Evolutionary conservation across 2,113 vertebrate species (phyloP).

Genomic region (Muntiacus muntjak): DNA sequence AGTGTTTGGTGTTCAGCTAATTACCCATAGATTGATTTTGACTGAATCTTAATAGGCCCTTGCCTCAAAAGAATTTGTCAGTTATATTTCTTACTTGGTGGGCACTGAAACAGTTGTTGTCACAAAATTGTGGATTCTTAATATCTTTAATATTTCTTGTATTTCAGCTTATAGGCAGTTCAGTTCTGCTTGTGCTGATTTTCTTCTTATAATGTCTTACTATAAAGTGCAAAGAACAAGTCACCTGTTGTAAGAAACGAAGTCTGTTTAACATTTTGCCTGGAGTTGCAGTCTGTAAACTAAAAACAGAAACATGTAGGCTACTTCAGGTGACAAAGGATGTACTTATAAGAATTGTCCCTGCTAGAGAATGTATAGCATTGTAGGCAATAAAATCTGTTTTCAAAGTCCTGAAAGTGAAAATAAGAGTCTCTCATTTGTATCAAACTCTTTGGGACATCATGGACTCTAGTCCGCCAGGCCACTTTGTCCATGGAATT

Average conservation of each 20-base stretch:
- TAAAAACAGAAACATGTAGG: background rate
- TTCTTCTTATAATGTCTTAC: background rate
- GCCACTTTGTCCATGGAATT: background rate
- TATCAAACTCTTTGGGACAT: background rate
- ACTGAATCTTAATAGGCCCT: background rate
- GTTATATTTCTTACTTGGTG: background rate
- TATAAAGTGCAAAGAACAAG: background rate
- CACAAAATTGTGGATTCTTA: background rate
- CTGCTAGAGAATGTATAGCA: background rate
- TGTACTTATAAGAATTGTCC: background rate
- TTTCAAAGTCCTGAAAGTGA: background rate
- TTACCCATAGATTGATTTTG: background rate
- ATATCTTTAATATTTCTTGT: background rate
- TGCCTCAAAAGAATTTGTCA: background rate
- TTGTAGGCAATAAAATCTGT: background rate
- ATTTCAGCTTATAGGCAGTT: background rate
- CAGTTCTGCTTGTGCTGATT: background rate
- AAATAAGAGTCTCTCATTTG: background rate
- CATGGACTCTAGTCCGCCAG: rapidly evolving
- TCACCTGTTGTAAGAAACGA: background rate
- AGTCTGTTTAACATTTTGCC: background rate
- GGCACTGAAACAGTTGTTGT: background rate
- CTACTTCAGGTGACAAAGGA: background rate
- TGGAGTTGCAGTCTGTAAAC: background rate
- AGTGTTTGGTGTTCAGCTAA: background rate